These are phyloP conservation scores for Tyria jacobaeae DNA, from an alignment of 2,888 invertebrate species.

Conservation along the genomic window DNA sequence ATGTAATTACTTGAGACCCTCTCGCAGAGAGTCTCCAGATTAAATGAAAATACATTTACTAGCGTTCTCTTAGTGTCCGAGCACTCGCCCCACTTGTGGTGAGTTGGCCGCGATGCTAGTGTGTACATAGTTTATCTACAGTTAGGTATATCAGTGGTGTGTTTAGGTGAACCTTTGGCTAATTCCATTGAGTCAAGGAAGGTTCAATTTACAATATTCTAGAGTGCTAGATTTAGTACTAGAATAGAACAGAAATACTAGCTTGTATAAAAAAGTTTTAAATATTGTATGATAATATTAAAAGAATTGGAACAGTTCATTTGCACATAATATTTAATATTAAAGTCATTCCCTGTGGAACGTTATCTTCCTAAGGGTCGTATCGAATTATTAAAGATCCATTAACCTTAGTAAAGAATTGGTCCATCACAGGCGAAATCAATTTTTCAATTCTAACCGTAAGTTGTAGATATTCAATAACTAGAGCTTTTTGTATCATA, in stretches of 20 bases:
- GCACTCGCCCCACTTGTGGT: slow-evolving; percentile 7
- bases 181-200: background rate
- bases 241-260: no score
- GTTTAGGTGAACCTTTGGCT: background rate
- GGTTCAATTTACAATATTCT: background rate
- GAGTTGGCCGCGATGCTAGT: background rate
- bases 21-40: background rate
- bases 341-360: no score
- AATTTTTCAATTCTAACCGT: no score
- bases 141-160: slow-evolving; percentile 5
- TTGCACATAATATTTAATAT: no score
- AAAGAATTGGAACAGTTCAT: no score
- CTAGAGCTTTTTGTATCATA: no score
- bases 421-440: no score
- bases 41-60: slow-evolving; percentile 5
- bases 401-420: no score
- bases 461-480: no score
- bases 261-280: background rate
- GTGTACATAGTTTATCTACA: slow-evolving; percentile 2
- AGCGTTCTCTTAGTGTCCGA: background rate
- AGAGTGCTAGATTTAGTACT: background rate
- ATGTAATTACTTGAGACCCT: slow-evolving; percentile 13
- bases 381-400: no score
- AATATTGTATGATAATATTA: no score
- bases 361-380: no score